Evolutionary conservation across 2,113 vertebrate genomes (phyloP).

Genomic region (Bos taurus): ARS-UCD2.0 NC_037328.1:70230501-70231000

Average conservation of each 20-base stretch:
- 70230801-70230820: not conserved
- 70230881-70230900: not conserved
- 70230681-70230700: conserved; percentile 50
- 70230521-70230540: conserved; percentile 96
- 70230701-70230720: not conserved
- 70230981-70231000: not conserved
- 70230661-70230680: conserved; percentile 55
- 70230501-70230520: conserved; percentile 94
- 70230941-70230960: not conserved
- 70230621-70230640: conserved; percentile 74
- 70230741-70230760: conserved; percentile 24
- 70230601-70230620: conserved; percentile 77
- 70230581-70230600: conserved; percentile 79
- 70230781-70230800: not conserved
- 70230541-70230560: conserved; percentile 98
- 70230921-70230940: not conserved
- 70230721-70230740: not conserved
- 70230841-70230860: not conserved
- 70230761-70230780: not conserved
- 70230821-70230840: not conserved
- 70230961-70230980: not conserved
- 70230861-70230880: not conserved
- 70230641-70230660: not conserved
- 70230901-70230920: not conserved
- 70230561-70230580: conserved; percentile 89